Conservation (phyloP, 1,140 invertebrate species). For the Zaprionus camerounensis region DNA sequence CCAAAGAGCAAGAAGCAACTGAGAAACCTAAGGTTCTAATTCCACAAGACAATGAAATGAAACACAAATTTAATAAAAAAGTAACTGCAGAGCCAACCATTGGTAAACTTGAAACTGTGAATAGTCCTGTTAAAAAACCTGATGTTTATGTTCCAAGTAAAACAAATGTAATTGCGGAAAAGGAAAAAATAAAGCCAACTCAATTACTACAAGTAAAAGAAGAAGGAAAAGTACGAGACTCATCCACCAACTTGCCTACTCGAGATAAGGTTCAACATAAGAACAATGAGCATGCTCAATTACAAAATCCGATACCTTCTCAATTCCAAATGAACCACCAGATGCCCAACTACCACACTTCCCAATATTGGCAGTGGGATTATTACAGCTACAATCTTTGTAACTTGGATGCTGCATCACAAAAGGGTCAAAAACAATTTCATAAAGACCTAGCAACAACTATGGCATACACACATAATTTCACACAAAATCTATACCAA, state of each 20-base stretch:
- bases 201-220: conserved; percentile 70
- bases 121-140: conserved; percentile 37
- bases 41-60: conserved; percentile 36
- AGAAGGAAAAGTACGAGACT: conserved; percentile 54
- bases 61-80: conserved; percentile 57
- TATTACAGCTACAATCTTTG: conserved; percentile 86
- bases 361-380: conserved; percentile 88
- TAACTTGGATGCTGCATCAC: conserved; percentile 84
- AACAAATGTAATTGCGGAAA: conserved; percentile 37
- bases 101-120: conserved; percentile 39
- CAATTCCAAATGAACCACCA: conserved; percentile 87
- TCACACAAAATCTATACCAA: conserved; percentile 80
- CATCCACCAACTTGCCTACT: conserved; percentile 36
- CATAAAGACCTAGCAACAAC: conserved; percentile 80
- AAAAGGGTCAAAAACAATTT: conserved; percentile 82
- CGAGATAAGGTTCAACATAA: conserved; percentile 69
- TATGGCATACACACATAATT: conserved; percentile 81
- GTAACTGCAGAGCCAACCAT: conserved; percentile 7
- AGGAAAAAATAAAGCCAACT: conserved; percentile 40
- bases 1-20: conserved; percentile 1
- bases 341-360: conserved; percentile 86
- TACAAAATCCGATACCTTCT: conserved; percentile 82
- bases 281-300: conserved; percentile 68
- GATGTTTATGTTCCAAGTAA: conserved; percentile 40
- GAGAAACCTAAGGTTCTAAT: conserved; percentile 7